A percentile compares a stretch with the other conserved stretches of the same genome.
Evolutionary conservation across 2,113 vertebrate genomes (phyloP).

Genomic region (Phrynosoma platyrhinos): DNA sequence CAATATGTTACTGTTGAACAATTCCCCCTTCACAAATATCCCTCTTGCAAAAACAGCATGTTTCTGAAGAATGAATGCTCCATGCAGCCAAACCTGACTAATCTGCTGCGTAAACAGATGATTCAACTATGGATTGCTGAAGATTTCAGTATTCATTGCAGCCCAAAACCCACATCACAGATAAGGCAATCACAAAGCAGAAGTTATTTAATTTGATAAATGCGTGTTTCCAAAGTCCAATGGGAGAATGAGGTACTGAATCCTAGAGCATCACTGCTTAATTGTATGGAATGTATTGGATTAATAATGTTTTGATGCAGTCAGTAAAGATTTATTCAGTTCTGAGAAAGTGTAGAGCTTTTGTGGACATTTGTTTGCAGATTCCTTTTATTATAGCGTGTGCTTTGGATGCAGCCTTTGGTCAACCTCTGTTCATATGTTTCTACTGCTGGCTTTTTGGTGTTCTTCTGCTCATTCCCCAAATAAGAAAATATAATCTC

Average conservation of each 20-base stretch:
- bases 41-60: conserved; percentile 27
- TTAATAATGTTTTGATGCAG: neutral
- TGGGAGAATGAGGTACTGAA: too few species aligned
- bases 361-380: neutral
- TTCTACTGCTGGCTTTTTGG: too few species aligned
- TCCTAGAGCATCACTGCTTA: too few species aligned
- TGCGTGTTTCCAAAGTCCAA: neutral
- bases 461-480: too few species aligned
- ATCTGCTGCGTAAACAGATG: neutral
- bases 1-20: conserved; percentile 25
- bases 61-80: conserved; percentile 44
- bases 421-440: too few species aligned
- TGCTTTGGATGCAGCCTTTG: too few species aligned
- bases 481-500: too few species aligned
- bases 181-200: neutral
- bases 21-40: conserved; percentile 35
- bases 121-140: neutral
- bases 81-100: neutral
- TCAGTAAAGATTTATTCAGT: neutral
- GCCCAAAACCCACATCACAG: conserved; percentile 16
- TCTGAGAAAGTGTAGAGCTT: neutral
- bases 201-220: neutral
- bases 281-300: neutral
- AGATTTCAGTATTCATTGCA: neutral
- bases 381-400: too few species aligned